These are phyloP conservation scores for Drosophila meridiana DNA, from an alignment of 2,888 invertebrate genomes.

Conservation along the genomic window DNA sequence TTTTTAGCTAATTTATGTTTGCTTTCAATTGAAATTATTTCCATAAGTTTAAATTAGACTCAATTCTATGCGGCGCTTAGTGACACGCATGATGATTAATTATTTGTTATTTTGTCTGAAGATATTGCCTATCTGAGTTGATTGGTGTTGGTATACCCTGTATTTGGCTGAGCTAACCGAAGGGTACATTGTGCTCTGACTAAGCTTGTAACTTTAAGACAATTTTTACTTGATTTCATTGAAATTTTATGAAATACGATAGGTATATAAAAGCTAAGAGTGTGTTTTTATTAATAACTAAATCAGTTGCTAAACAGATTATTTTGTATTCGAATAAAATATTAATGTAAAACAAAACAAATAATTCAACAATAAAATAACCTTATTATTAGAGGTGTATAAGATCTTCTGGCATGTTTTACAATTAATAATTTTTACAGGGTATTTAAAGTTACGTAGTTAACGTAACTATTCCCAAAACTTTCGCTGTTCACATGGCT, in stretches of 20 bases:
- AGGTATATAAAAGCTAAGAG: too few species aligned
- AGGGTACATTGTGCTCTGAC: not conserved
- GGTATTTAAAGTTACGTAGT: not conserved
- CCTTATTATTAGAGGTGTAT: too few species aligned
- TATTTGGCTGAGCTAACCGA: not conserved
- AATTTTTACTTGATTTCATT: too few species aligned
- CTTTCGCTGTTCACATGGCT: conserved; percentile 35
- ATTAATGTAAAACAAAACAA: too few species aligned
- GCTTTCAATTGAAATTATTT: conserved; percentile 18
- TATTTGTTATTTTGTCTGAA: conserved; percentile 1
- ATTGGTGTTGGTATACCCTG: conserved; percentile 8
- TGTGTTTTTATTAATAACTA: too few species aligned
- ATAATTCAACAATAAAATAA: too few species aligned
- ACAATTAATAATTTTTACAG: not conserved
- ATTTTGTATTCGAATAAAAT: too few species aligned
- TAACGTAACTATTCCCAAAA: not conserved
- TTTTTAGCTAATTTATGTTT: not conserved
- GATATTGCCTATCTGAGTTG: conserved; percentile 16
- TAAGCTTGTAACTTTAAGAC: not conserved
- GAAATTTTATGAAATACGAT: too few species aligned
- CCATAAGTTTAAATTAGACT: conserved; percentile 21
- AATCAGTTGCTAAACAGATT: too few species aligned
- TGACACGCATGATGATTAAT: conserved; percentile 25
- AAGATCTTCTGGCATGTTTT: not conserved
- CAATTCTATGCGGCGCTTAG: conserved; percentile 10